phyloP scores from a whole-genome alignment of 2,113 vertebrate species.

The Chelonoidis abingdonii region DNA sequence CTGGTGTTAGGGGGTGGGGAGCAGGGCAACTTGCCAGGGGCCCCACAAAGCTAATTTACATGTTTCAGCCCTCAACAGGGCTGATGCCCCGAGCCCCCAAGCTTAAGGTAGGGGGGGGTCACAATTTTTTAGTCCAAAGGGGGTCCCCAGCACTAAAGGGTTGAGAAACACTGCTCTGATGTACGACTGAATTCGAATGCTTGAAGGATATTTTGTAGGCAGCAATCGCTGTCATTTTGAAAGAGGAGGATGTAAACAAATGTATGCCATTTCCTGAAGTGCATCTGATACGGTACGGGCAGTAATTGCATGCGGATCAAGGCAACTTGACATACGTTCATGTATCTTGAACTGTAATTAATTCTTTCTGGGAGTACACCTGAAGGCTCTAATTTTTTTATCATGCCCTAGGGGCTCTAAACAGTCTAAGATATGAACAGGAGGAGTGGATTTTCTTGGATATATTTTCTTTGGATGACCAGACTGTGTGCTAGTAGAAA shows the following conservation, averaged over 20 bases:
- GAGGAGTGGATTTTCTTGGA: not conserved
- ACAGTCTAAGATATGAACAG: not conserved
- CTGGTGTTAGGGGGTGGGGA: no score
- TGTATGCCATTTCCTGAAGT: not conserved
- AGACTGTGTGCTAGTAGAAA: not conserved
- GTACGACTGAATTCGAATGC: not conserved
- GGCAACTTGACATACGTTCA: not conserved
- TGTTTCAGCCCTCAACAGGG: not conserved
- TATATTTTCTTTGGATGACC: not conserved
- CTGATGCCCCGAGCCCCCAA: not conserved
- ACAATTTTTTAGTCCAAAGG: not conserved
- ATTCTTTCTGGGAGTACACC: not conserved
- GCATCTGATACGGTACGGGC: not conserved
- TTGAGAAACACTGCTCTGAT: not conserved
- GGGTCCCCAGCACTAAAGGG: not conserved
- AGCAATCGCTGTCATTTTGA: not conserved
- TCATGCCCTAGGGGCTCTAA: not conserved
- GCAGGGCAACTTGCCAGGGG: not conserved
- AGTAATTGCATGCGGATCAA: not conserved
- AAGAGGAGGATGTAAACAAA: not conserved
- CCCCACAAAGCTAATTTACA: not conserved
- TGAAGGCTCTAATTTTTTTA: not conserved
- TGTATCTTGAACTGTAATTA: not conserved
- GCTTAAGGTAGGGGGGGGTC: not conserved
- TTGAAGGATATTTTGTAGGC: conserved; percentile 1